Conservation (phyloP, 2,113 vertebrate genomes). For the Pongo pygmaeus region DNA sequence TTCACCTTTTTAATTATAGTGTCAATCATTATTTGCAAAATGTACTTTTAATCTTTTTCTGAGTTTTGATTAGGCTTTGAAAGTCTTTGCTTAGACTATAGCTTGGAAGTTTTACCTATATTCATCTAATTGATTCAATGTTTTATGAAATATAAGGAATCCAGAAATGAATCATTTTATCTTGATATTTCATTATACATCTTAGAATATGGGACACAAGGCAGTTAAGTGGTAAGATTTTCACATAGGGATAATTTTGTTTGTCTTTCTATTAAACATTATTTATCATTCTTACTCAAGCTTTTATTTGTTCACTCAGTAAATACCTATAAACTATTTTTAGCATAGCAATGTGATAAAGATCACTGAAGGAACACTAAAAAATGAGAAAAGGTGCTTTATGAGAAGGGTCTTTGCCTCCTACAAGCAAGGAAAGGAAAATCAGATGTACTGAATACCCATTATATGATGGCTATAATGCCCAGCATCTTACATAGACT, state of each 20-base stretch:
- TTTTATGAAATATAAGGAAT: neutral
- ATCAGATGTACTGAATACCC: neutral
- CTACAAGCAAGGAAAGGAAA: neutral
- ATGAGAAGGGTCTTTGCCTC: neutral
- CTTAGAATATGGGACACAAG: neutral
- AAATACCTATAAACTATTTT: neutral
- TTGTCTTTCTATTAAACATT: neutral
- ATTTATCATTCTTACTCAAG: neutral
- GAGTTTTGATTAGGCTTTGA: constrained; percentile 20
- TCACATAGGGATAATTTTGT: neutral
- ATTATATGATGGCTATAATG: neutral
- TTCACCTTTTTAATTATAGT: constrained; percentile 48
- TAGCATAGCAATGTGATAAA: neutral
- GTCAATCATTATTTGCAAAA: constrained; percentile 21
- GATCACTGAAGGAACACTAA: neutral
- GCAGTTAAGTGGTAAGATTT: neutral
- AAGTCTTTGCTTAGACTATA: constrained; percentile 1
- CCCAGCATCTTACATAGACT: neutral
- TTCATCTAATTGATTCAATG: neutral
- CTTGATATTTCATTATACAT: neutral
- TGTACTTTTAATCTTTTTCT: constrained; percentile 21
- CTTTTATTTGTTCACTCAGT: neutral
- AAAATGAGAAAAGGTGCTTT: neutral
- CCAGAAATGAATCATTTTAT: neutral
- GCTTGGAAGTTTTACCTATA: neutral